A percentile compares a stretch with the other conserved stretches of the same genome.
Conservation (phyloP, 1,140 invertebrate genomes). For the Sweltsa coloradensis region DNA sequence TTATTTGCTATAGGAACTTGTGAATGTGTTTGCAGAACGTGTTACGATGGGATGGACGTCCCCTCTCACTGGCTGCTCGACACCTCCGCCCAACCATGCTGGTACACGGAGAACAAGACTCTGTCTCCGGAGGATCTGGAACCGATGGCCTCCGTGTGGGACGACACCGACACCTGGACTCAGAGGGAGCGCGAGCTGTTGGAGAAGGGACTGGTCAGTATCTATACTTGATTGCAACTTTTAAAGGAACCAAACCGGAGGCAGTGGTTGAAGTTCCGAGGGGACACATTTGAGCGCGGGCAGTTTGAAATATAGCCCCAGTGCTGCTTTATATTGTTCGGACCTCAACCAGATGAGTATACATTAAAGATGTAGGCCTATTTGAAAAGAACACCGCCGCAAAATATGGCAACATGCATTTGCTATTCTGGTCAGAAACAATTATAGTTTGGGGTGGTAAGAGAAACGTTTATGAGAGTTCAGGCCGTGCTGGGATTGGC, state of each 20-base stretch:
- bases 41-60: too few relatives aligned
- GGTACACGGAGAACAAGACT: conserved; percentile 24
- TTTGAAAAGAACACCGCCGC: conserved; percentile 1
- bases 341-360: neutral
- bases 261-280: too few relatives aligned
- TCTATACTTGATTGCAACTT: conserved; percentile 8
- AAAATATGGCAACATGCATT: neutral
- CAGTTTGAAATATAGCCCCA: neutral
- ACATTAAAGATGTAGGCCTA: neutral
- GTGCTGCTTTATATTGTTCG: neutral
- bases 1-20: too few relatives aligned
- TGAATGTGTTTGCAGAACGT: too few relatives aligned
- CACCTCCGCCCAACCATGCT: conserved; percentile 28
- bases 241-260: too few relatives aligned
- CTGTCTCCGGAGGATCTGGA: conserved; percentile 4
- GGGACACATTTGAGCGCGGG: neutral
- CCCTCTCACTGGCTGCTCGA: conserved; percentile 55
- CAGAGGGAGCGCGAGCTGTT: conserved; percentile 42
- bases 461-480: too few relatives aligned
- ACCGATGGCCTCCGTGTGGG: conserved; percentile 20
- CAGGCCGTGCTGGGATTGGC: too few relatives aligned
- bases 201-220: conserved; percentile 40
- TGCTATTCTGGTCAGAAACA: neutral
- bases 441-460: too few relatives aligned
- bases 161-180: conserved; percentile 33